phyloP scores from a whole-genome alignment of 2,797 vertebrate genomes.

The Enteromius thamalakanensis region DNA sequence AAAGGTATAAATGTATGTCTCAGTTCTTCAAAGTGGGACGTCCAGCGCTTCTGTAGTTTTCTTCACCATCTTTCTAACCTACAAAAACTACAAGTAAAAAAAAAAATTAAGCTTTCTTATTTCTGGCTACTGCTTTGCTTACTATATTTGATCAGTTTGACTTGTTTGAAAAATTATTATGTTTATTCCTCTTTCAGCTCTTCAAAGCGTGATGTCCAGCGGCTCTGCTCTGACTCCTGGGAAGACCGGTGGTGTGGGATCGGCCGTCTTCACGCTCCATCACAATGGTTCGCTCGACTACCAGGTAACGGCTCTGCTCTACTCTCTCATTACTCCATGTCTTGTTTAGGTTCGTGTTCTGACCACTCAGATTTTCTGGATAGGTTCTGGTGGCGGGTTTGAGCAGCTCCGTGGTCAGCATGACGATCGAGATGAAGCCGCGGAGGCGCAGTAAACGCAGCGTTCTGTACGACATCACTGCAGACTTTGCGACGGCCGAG shows the following conservation, averaged over 20 bases:
- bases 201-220: slow-evolving; percentile 94
- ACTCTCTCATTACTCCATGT: not conserved
- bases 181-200: slow-evolving; percentile 72
- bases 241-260: slow-evolving; percentile 91
- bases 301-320: slow-evolving; percentile 75
- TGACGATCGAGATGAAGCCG: slow-evolving; percentile 94
- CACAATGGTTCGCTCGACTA: slow-evolving; percentile 92
- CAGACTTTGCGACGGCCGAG: slow-evolving; percentile 65
- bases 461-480: slow-evolving; percentile 85
- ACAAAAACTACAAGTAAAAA: no score
- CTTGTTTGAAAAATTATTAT: not conserved
- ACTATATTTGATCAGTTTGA: not conserved
- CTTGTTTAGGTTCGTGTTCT: no score
- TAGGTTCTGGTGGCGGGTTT: slow-evolving; percentile 90
- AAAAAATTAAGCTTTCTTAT: no score
- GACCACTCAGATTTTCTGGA: not conserved
- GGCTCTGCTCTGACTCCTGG: slow-evolving; percentile 85
- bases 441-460: slow-evolving; percentile 87
- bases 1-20: no score
- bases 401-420: slow-evolving; percentile 80
- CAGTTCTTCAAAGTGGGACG: no score
- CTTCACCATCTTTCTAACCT: no score
- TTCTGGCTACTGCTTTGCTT: no score
- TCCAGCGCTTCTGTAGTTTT: no score
- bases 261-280: slow-evolving; percentile 85